Evolutionary conservation across 2,113 vertebrate genomes (phyloP), one percentile per base, ranked within the genome.

Genomic region (Misgurnus mizolepis): DNA sequence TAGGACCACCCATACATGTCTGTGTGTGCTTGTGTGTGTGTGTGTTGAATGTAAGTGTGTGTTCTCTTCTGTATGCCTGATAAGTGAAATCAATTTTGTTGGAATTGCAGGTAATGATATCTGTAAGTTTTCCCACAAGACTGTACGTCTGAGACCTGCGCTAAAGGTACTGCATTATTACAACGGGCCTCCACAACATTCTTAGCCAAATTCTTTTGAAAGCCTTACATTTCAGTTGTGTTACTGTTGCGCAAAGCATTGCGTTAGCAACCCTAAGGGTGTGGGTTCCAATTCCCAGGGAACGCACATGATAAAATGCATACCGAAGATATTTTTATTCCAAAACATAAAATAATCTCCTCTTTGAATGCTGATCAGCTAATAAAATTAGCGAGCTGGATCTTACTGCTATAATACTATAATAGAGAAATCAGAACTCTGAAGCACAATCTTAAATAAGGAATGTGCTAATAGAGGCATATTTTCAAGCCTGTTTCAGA

Each of bases 1-100:
- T 67, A 78, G 50, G 80, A 82, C 80, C 80, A 82, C 80, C 80
- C 74, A 47, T 65, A 65, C 55, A 66, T 41, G 74, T 45, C 45
- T 39, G 58, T 64, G 15, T 53, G 76, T 17, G 43, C 45, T 5
- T 64, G n/a, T 41, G 45, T 67, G 34, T 74, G 14, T 64, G 3
- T 39, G 39, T 60, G 41, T 34, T n/a, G n/a, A n/a, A n/a, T n/a
- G n/a, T n/a, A n/a, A n/a, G 49, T 47, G 49, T n/a, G 18, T 50
- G 55, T 12, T 60, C 15, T 39, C 9, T 8, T 41, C 47, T 7
- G 43, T 53, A 9, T 68, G n/a, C n/a, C 41, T 27, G 4, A 67
- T 22, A 78, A 67, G 43, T 14, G 5, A 58, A 7, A 58, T 58
- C 55, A 58, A 18, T 7, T 58, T 8, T 18, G n/a, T 18, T 58